phyloP scores from a whole-genome alignment of 1,140 invertebrate species.

The Hesperophylax magnus region DNA sequence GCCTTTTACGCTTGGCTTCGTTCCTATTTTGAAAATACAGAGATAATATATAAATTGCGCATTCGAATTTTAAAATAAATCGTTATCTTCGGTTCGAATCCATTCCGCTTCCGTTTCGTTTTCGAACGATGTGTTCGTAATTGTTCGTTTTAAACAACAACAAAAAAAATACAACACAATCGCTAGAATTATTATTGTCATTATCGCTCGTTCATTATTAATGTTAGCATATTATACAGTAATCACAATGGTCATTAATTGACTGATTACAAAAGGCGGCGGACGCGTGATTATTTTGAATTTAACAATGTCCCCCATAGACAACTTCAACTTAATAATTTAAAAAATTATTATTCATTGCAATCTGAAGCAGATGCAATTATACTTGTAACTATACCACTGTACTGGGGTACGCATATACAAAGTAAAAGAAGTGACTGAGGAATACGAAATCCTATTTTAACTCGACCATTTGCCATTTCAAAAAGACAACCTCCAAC shows the following conservation, averaged over 20 bases:
- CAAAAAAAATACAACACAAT: slow-evolving; percentile 8
- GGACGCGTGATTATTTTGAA: not conserved
- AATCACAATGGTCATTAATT: slow-evolving; percentile 7
- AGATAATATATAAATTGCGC: slow-evolving; percentile 48
- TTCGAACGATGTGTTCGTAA: slow-evolving; percentile 25
- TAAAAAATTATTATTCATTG: not conserved
- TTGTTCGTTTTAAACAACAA: not conserved
- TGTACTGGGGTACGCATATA: too few relatives aligned
- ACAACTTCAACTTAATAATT: not conserved
- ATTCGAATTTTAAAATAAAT: slow-evolving; percentile 52
- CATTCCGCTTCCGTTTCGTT: slow-evolving; percentile 50
- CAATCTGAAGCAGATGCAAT: too few relatives aligned
- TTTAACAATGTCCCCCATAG: not conserved
- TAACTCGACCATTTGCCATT: too few relatives aligned
- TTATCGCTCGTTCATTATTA: slow-evolving; percentile 14
- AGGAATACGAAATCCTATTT: too few relatives aligned
- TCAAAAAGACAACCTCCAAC: too few relatives aligned
- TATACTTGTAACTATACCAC: too few relatives aligned
- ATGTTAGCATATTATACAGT: not conserved
- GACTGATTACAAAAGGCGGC: not conserved
- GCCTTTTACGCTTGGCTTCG: slow-evolving; percentile 52
- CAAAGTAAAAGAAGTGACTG: too few relatives aligned
- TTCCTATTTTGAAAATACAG: slow-evolving; percentile 48
- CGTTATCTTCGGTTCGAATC: slow-evolving; percentile 54
- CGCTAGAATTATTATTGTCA: slow-evolving; percentile 2